Conservation (phyloP, 2,888 invertebrate species). For the Drosophila yooni region DNA sequence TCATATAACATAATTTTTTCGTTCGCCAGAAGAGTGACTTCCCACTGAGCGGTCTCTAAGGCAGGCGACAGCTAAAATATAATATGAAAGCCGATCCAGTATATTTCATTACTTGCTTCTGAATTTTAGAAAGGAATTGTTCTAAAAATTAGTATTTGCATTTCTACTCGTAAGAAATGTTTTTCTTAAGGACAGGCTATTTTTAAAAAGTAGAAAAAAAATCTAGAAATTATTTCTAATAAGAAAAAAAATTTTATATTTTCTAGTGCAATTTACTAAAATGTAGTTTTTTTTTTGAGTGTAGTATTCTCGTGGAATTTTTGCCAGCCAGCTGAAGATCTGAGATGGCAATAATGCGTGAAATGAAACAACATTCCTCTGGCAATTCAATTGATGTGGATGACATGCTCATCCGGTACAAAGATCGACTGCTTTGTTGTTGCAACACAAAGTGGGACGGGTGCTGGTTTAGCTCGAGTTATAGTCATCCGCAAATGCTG, state of each 20-base stretch:
- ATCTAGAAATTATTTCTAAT: neutral
- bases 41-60: too few relatives aligned
- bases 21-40: too few relatives aligned
- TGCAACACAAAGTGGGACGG: slow-evolving; percentile 2
- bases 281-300: neutral
- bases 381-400: slow-evolving; percentile 6
- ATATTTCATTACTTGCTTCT: neutral
- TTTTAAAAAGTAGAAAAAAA: neutral
- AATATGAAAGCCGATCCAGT: neutral
- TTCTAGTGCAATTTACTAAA: neutral
- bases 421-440: neutral
- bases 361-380: slow-evolving; percentile 8
- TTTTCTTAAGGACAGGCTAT: neutral
- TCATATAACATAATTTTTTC: too few relatives aligned
- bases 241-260: neutral
- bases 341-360: neutral
- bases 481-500: slow-evolving; percentile 20
- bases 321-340: too few relatives aligned
- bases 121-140: neutral
- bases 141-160: neutral
- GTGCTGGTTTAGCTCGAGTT: neutral
- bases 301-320: neutral
- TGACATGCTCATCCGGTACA: neutral
- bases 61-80: neutral
- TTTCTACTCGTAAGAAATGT: neutral